A percentile compares a stretch with the other conserved stretches of the same genome.
phyloP scores from a whole-genome alignment of 2,797 vertebrate species.

The Chelmon rostratus region DNA sequence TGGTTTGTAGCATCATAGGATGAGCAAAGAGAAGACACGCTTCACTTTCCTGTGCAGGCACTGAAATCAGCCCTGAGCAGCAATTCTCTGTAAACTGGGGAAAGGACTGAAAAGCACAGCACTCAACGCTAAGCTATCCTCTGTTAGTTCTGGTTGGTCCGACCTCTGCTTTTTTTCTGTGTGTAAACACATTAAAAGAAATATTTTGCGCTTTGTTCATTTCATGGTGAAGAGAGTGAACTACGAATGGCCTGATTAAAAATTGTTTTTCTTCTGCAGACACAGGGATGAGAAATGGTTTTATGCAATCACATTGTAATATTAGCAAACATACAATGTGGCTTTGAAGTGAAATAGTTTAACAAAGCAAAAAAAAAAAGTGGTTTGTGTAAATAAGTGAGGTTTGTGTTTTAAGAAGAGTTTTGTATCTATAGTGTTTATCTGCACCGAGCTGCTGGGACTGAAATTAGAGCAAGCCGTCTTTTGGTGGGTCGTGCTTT shows the following conservation, averaged over 20 bases:
- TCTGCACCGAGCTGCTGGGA: slow-evolving; percentile 63
- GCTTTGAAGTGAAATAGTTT: slow-evolving; percentile 62
- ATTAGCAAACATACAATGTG: slow-evolving; percentile 57
- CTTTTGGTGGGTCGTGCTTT: slow-evolving; percentile 38
- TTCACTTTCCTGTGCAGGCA: slow-evolving; percentile 32
- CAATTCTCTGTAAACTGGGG: slow-evolving; percentile 31
- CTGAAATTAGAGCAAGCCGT: slow-evolving; percentile 43
- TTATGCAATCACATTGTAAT: slow-evolving; percentile 73
- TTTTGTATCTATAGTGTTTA: slow-evolving; percentile 75
- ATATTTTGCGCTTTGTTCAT: slow-evolving; percentile 54
- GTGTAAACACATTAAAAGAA: slow-evolving; percentile 48
- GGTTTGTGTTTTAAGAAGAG: slow-evolving; percentile 65
- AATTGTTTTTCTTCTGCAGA: slow-evolving; percentile 51
- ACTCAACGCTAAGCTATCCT: slow-evolving; percentile 26
- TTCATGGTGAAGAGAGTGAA: slow-evolving; percentile 58
- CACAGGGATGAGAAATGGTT: slow-evolving; percentile 52
- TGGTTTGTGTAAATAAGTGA: slow-evolving; percentile 69
- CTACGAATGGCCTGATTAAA: slow-evolving; percentile 44
- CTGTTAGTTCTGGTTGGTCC: slow-evolving; percentile 37
- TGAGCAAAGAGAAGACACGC: slow-evolving; percentile 25
- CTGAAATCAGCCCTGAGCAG: slow-evolving; percentile 22
- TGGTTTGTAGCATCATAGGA: slow-evolving; percentile 45
- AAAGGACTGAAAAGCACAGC: slow-evolving; percentile 35
- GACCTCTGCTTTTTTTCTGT: slow-evolving; percentile 23
- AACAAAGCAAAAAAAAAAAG: slow-evolving; percentile 32